Conservation (phyloP, 2,888 invertebrate species). For the Caenorhabditis becei region DNA sequence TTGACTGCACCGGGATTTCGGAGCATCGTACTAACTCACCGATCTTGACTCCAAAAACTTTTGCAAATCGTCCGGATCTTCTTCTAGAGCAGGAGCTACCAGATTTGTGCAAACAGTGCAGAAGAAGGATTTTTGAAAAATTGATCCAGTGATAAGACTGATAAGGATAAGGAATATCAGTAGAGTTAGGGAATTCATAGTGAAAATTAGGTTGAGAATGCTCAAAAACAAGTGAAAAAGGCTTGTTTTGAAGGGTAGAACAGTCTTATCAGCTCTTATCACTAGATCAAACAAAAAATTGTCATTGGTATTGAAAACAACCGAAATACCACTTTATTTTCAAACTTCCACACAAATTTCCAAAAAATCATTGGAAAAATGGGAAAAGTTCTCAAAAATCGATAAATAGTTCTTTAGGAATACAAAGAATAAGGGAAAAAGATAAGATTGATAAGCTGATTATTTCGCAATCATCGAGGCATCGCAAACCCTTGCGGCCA, state of each 20-base stretch:
- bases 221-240: not conserved
- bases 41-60: not conserved
- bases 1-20: too few species aligned
- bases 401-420: not conserved
- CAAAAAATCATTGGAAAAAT: too few species aligned
- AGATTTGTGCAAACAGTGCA: not conserved
- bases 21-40: not conserved
- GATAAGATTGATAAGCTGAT: not conserved
- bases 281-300: too few species aligned
- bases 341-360: too few species aligned
- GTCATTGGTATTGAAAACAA: too few species aligned
- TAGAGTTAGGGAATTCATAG: not conserved
- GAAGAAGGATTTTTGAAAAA: not conserved
- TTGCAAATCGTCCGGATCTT: not conserved
- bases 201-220: not conserved
- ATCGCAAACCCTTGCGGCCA: not conserved
- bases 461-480: not conserved
- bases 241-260: not conserved
- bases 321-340: too few species aligned
- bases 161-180: not conserved
- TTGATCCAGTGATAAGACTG: not conserved
- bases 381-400: too few species aligned
- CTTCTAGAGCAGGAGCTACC: not conserved
- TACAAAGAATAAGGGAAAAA: not conserved
- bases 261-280: too few species aligned